A percentile compares a stretch with the other conserved stretches of the same genome.
Conservation (phyloP, 2,888 invertebrate genomes). For the Plagiodera versicolora region DNA sequence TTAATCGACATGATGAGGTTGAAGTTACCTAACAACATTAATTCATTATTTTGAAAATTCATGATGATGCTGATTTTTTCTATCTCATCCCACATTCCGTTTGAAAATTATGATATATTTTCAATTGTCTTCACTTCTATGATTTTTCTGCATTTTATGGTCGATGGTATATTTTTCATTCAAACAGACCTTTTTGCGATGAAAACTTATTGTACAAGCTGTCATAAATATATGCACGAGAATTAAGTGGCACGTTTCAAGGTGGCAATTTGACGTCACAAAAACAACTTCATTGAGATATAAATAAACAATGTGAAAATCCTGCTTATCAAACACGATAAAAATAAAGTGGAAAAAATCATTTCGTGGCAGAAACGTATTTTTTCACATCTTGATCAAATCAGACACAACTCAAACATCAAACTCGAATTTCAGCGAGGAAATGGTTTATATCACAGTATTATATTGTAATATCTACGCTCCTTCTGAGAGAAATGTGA, state of each 20-base stretch:
- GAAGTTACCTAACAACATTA: too few species aligned
- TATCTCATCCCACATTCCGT: too few species aligned
- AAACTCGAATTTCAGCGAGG: neutral
- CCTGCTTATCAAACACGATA: neutral
- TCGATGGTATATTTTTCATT: too few species aligned
- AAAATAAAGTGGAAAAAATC: neutral
- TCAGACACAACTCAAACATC: neutral
- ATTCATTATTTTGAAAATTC: too few species aligned
- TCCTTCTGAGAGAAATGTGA: neutral
- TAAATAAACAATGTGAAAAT: constrained; percentile 12
- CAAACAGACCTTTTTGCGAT: too few species aligned
- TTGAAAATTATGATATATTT: too few species aligned
- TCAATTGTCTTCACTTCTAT: too few species aligned
- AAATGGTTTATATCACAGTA: neutral
- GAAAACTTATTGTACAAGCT: too few species aligned
- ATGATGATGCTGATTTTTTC: too few species aligned
- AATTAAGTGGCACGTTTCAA: constrained; percentile 21
- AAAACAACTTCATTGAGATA: constrained; percentile 7
- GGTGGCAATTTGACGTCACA: constrained; percentile 20
- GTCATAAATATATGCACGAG: constrained; percentile 16
- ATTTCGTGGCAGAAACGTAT: neutral
- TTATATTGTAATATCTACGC: neutral
- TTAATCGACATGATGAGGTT: too few species aligned
- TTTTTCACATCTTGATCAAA: neutral
- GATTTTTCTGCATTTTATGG: too few species aligned